Conservation (phyloP, 2,888 invertebrate species). For the Sinodicranocentrus sp. region DNA sequence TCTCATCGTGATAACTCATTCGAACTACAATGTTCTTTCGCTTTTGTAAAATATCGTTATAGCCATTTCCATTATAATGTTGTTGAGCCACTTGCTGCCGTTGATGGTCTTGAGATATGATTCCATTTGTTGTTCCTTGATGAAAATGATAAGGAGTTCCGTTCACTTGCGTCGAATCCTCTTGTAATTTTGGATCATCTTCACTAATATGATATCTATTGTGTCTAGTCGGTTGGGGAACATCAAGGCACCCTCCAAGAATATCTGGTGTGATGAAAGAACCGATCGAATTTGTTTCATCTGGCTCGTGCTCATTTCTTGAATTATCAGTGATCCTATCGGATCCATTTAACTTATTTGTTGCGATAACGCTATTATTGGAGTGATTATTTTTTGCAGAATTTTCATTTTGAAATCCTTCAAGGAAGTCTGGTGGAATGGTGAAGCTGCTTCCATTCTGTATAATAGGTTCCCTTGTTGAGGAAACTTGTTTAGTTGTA, state of each 20-base stretch:
- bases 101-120: too few species aligned
- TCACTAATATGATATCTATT: conserved; percentile 13
- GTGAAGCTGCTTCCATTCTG: conserved; percentile 55
- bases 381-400: conserved; percentile 46
- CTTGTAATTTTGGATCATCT: conserved; percentile 36
- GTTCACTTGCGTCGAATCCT: conserved; percentile 45
- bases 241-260: conserved; percentile 62
- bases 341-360: conserved; percentile 42
- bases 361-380: background rate
- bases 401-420: conserved; percentile 66
- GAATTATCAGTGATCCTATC: background rate
- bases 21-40: conserved; percentile 61
- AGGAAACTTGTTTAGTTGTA: conserved; percentile 42
- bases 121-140: conserved; percentile 21
- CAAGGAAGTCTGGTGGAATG: conserved; percentile 65
- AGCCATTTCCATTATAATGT: conserved; percentile 22
- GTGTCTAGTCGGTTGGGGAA: conserved; percentile 12
- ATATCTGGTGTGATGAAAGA: conserved; percentile 64
- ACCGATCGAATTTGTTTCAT: conserved; percentile 39
- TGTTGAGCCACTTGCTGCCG: conserved; percentile 28
- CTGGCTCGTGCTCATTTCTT: conserved; percentile 34
- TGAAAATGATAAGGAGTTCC: conserved; percentile 23
- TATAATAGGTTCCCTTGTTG: conserved; percentile 28
- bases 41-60: conserved; percentile 54
- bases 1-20: conserved; percentile 54